Percentiles rank a stretch among this genome's conserved stretches.
Conservation (phyloP, 2,888 invertebrate species). For the Mythimna loreyi region DNA sequence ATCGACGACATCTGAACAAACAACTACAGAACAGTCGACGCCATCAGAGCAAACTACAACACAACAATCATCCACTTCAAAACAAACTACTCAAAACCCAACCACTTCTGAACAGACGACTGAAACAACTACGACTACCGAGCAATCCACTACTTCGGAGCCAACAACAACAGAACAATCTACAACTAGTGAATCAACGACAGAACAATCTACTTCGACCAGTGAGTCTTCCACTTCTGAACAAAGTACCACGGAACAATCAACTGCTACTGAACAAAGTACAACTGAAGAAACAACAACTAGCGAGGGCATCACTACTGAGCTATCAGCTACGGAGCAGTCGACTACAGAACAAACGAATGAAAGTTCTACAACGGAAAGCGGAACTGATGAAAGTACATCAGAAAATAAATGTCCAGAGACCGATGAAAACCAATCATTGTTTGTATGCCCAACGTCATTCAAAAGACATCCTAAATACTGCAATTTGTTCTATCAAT, state of each 20-base stretch:
- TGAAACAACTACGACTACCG: slow-evolving; percentile 44
- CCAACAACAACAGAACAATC: slow-evolving; percentile 30
- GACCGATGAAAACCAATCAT: slow-evolving; percentile 93
- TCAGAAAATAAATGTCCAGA: slow-evolving; percentile 86
- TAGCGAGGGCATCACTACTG: slow-evolving; percentile 38
- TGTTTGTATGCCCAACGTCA: slow-evolving; percentile 95
- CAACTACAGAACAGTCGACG: slow-evolving; percentile 34
- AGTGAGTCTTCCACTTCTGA: slow-evolving; percentile 24
- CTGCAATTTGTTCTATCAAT: slow-evolving; percentile 96
- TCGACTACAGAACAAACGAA: slow-evolving; percentile 65
- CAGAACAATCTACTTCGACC: slow-evolving; percentile 29
- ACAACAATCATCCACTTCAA: slow-evolving; percentile 38
- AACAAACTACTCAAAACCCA: slow-evolving; percentile 46
- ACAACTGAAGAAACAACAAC: slow-evolving; percentile 66
- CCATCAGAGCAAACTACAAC: slow-evolving; percentile 57
- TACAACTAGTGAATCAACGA: slow-evolving; percentile 32
- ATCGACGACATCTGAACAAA: slow-evolving; percentile 19
- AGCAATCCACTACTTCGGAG: slow-evolving; percentile 34
- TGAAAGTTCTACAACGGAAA: slow-evolving; percentile 65
- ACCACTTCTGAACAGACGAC: slow-evolving; percentile 44
- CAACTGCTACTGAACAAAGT: slow-evolving; percentile 66
- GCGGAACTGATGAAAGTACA: slow-evolving; percentile 64
- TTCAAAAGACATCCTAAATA: slow-evolving; percentile 96
- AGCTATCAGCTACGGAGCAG: slow-evolving; percentile 57
- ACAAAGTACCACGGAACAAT: slow-evolving; percentile 34